Conservation (phyloP, 2,797 vertebrate species). For the Sebastes miniatus region DNA sequence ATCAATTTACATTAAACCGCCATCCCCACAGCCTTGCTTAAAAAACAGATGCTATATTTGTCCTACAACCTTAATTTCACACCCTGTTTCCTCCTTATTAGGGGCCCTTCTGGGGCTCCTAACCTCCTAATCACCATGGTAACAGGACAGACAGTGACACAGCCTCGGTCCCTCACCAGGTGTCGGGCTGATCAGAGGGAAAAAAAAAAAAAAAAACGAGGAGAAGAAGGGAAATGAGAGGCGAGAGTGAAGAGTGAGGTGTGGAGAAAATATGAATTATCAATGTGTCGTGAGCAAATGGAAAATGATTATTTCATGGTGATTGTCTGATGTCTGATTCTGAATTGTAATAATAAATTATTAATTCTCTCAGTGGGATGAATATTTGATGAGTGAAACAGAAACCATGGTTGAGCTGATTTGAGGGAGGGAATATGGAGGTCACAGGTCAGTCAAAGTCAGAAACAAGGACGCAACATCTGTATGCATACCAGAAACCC, state of each 20-base stretch:
- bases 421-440: conserved; percentile 20
- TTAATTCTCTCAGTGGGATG: conserved; percentile 61
- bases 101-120: conserved; percentile 64
- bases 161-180: conserved; percentile 59
- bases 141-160: conserved; percentile 67
- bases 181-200: conserved; percentile 54
- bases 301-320: conserved; percentile 78
- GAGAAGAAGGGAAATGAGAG: conserved; percentile 20
- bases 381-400: conserved; percentile 76
- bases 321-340: conserved; percentile 77
- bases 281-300: conserved; percentile 71
- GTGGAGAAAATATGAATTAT: conserved; percentile 71
- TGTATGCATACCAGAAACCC: neutral
- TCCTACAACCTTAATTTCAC: conserved; percentile 76
- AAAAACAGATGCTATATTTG: conserved; percentile 71
- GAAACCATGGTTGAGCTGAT: conserved; percentile 49
- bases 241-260: conserved; percentile 13
- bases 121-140: conserved; percentile 74
- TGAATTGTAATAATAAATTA: conserved; percentile 77
- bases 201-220: neutral
- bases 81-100: conserved; percentile 72
- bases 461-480: neutral
- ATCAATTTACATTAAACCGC: conserved; percentile 59
- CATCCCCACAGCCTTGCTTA: conserved; percentile 51
- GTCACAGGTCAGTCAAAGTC: conserved; percentile 47